Evolutionary conservation across 2,797 vertebrate genomes (phyloP), one percentile per base, ranked within the genome.

Genomic region (Arremon brunneinucha): DNA sequence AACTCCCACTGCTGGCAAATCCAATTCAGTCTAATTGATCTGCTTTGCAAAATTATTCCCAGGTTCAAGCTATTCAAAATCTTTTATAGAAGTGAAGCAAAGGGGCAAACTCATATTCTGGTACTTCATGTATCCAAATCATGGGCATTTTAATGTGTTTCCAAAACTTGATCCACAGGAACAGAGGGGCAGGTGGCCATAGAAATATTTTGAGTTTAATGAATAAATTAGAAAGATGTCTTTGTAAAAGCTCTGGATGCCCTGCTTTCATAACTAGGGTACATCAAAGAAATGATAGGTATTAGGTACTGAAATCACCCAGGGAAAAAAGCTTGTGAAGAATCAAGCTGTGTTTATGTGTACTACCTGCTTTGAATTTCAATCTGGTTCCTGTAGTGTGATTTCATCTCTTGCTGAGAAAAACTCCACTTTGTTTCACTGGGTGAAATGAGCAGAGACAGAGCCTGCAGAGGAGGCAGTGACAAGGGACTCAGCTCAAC

Each of bases 1-100:
- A 92, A 92, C 75, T 93, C 83, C 78, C 71, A 84, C 56, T 79
- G 44, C 64, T 89, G 37, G 30, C 18, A 95, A 95, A 94, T 83
- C 34, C 30, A 93, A 55, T 89, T 83, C 63, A 82, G 56, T 67
- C 52, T 74, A 53, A 84, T 35, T 90, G 59, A 90, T 84, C 71
- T 71, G 27, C 30, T 88, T 89, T 93, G 84, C 50, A 94, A 79
- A 95, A 76, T 34, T 80, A 57, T 82, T 95, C 64, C 64, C 60
- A 80, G 64, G 64, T 43, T 87, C 53, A 93, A 87, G 41, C 47
- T 74, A 70, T 87, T 74, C 13, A 90, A 87, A 95, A 77, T 74
- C 47, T 71, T 90, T 91, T 69, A 69, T 23, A 76, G 8, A 60
- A 87, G 46, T 78, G 47, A 91, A 90, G 67, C 67, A 82, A 59